phyloP scores from a whole-genome alignment of 1,140 invertebrate species.

The Leptopilina boulardi region DNA sequence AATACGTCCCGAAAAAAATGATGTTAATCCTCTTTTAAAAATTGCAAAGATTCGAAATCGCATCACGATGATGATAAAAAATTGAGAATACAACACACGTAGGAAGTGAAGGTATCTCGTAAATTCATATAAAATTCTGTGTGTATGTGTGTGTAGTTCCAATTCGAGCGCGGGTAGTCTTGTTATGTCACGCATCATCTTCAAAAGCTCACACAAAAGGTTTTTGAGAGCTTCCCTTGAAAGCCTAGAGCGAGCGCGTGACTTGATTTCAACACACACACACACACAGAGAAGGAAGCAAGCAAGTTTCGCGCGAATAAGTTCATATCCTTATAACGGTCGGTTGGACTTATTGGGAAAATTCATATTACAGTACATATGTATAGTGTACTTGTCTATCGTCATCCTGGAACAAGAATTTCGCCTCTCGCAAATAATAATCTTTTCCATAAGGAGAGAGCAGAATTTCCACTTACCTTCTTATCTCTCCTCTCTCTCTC shows the following conservation, averaged over 20 bases:
- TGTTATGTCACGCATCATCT: constrained; percentile 23
- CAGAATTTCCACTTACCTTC: not conserved
- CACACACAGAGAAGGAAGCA: too few relatives aligned
- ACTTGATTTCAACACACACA: constrained; percentile 30
- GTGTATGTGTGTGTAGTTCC: too few relatives aligned
- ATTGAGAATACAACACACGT: not conserved
- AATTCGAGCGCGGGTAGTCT: constrained; percentile 24
- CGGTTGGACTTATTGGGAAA: constrained; percentile 11
- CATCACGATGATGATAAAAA: constrained; percentile 1
- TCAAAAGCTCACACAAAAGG: constrained; percentile 13
- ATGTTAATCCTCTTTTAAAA: too few relatives aligned
- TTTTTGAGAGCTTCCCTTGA: not conserved
- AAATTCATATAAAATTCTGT: constrained; percentile 27
- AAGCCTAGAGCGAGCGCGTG: constrained; percentile 26
- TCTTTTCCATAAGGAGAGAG: constrained; percentile 7
- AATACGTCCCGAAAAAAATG: too few relatives aligned
- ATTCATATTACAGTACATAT: too few relatives aligned
- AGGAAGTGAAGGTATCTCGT: not conserved
- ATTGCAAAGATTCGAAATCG: constrained; percentile 10
- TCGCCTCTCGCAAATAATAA: not conserved
- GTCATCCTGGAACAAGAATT: constrained; percentile 25
- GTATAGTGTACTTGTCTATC: constrained; percentile 11
- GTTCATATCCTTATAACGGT: not conserved
- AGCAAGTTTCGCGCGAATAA: too few relatives aligned
- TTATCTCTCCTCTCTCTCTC: not conserved